Evolutionary conservation across 2,888 invertebrate species (phyloP), one percentile per base, ranked within the genome.

Genomic region (Lepas anatifera): DNA sequence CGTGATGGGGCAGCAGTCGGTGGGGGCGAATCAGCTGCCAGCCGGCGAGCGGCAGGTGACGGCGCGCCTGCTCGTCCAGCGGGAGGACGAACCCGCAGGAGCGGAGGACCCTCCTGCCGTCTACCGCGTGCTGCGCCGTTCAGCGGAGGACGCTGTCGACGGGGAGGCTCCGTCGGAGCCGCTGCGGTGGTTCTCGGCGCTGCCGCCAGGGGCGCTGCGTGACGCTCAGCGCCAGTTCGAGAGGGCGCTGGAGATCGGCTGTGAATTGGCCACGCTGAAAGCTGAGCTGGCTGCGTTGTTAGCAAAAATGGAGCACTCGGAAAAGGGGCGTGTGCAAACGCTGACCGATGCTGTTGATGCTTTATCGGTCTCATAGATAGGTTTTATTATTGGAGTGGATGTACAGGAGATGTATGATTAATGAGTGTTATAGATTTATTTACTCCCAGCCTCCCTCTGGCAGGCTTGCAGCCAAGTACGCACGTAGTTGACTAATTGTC

Each of bases 181-280:
- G n/a, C 39, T 64, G 39, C 64, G 64, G 11, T 64, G 64, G 64
- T 64, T 64, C 64, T 39, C 64, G 64, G 64, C 39, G 37, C 64
- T 64, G 64, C 64, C 64, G 64, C 64, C 64, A 39, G 64, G 39
- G 37, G 39, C 64, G 64, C 64, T 64, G 25, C 37, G 39, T 11
- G 37, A 37, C 37, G 64, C 64, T 4, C 64, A 64, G 39, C 11
- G 1, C 37, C 64, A 64, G 39, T 64, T 64, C 64, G 18, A 39
- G 37, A 37, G 64, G 4, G n/a, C 39, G 11, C n/a, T 35, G 6
- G 37, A 64, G 64, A 64, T 64, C 39, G 16, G 11, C 37, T 64
- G 64, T 25, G 64, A 64, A 2, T 10, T 64, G 6, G 64, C 64
- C n/a, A 35, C 64, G 3, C 8, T 64, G 64, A 39, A 39, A 16